These are phyloP conservation scores for Ophiothrix spiculata DNA, from an alignment of 35 echinoderm and acorn worm genomes.

Conservation along the genomic window DNA sequence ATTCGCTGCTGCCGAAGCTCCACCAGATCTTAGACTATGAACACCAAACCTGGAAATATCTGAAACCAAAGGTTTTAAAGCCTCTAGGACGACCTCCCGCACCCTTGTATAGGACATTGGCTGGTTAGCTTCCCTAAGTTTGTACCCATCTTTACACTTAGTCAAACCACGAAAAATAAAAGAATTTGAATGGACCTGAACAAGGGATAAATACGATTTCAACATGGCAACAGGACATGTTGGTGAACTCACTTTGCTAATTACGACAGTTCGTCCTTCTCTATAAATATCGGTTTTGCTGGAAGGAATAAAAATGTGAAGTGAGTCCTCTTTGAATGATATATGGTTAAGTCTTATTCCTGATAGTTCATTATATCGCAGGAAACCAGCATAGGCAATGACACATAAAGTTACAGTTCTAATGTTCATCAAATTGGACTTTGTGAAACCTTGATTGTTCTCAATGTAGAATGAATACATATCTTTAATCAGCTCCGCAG, in stretches of 20 bases:
- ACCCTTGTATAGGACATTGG: slow-evolving; percentile 1
- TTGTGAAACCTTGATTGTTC: no score
- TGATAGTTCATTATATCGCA: background rate
- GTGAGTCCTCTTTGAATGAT: no score
- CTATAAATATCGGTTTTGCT: background rate
- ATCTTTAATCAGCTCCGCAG: background rate
- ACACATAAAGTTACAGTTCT: background rate
- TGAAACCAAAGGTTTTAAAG: background rate
- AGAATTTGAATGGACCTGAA: background rate
- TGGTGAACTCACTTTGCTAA: background rate
- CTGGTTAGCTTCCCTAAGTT: slow-evolving; percentile 14
- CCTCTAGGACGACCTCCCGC: background rate
- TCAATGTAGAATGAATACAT: no score
- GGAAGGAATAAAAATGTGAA: background rate
- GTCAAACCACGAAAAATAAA: slow-evolving; percentile 10
- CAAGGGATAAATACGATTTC: background rate
- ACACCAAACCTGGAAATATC: slow-evolving; percentile 21
- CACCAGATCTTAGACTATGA: background rate
- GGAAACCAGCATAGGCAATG: background rate
- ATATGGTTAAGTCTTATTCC: background rate
- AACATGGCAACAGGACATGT: background rate
- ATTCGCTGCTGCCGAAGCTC: background rate
- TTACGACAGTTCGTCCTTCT: background rate
- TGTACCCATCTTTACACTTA: background rate
- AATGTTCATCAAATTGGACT: background rate